Conservation (phyloP, 37 sponge, comb jelly and placozoan genomes). For the Diacarnus erythraeanus region DNA sequence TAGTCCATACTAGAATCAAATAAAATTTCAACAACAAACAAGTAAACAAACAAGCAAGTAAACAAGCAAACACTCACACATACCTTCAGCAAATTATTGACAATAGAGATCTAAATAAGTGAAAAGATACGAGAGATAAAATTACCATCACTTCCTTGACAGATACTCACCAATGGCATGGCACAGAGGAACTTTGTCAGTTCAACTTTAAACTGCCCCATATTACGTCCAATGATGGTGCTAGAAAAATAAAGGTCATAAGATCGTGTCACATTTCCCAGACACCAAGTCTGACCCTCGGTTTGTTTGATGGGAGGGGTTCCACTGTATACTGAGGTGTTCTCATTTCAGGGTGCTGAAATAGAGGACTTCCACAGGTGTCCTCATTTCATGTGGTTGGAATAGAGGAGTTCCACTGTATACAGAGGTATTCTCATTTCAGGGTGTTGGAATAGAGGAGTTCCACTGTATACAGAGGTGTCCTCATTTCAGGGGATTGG, state of each 20-base stretch:
- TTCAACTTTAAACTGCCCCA: slow-evolving; percentile 43
- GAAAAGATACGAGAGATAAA: background rate
- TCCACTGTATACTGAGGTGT: no score
- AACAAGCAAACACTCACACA: background rate
- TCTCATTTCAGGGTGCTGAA: no score
- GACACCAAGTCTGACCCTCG: no score
- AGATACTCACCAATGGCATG: slow-evolving; percentile 84
- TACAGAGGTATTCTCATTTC: no score
- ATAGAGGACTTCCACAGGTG: no score
- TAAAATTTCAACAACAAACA: background rate
- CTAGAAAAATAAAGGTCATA: slow-evolving; percentile 34
- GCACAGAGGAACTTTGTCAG: slow-evolving; percentile 71
- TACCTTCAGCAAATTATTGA: slow-evolving; percentile 84
- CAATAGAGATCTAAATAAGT: slow-evolving; percentile 62
- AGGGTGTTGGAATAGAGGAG: no score
- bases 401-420: no score
- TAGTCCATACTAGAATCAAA: slow-evolving; percentile 71
- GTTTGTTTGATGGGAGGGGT: no score
- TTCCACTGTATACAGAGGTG: no score
- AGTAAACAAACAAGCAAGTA: background rate
- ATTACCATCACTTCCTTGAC: slow-evolving; percentile 5
- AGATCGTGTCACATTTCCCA: no score
- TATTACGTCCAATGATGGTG: slow-evolving; percentile 82
- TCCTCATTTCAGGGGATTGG: background rate
- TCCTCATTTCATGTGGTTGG: no score